These are phyloP conservation scores for Sterrhoptilus dennistouni DNA, from an alignment of 2,113 vertebrate species.

Conservation along the genomic window DNA sequence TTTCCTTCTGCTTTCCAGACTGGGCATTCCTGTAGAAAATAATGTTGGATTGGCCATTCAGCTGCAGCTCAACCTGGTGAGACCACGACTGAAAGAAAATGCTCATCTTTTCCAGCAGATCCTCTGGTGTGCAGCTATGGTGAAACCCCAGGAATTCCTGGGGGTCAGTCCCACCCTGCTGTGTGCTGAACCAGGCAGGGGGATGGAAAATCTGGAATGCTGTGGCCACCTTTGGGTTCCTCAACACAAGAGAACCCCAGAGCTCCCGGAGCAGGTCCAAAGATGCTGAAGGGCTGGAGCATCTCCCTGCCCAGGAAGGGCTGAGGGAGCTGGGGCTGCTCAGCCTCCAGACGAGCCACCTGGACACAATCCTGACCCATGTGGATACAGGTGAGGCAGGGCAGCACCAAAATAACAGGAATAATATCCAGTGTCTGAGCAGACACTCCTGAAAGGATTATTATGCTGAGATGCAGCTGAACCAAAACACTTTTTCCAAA, in stretches of 20 bases:
- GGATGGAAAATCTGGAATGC: background rate
- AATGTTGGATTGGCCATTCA: background rate
- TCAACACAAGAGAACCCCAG: background rate
- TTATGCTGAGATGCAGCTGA: conserved; percentile 24
- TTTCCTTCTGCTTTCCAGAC: background rate
- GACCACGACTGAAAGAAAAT: accelerated
- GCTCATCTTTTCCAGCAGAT: background rate
- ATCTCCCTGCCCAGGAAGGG: background rate
- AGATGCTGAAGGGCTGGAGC: background rate
- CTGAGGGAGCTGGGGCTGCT: background rate
- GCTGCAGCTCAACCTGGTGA: background rate
- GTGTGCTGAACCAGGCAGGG: background rate
- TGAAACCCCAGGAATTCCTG: conserved; percentile 14
- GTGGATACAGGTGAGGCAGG: background rate
- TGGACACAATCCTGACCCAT: background rate
- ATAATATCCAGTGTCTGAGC: background rate
- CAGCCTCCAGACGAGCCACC: background rate
- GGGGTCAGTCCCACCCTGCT: background rate
- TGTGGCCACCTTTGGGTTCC: background rate
- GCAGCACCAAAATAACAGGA: background rate
- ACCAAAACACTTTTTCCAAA: conserved; percentile 41
- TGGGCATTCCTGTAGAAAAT: background rate
- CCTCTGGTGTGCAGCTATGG: background rate
- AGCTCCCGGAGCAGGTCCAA: background rate
- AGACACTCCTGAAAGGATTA: conserved; percentile 45